phyloP scores from a whole-genome alignment of 2,113 vertebrate species.

The Hippocampus abdominalis region DNA sequence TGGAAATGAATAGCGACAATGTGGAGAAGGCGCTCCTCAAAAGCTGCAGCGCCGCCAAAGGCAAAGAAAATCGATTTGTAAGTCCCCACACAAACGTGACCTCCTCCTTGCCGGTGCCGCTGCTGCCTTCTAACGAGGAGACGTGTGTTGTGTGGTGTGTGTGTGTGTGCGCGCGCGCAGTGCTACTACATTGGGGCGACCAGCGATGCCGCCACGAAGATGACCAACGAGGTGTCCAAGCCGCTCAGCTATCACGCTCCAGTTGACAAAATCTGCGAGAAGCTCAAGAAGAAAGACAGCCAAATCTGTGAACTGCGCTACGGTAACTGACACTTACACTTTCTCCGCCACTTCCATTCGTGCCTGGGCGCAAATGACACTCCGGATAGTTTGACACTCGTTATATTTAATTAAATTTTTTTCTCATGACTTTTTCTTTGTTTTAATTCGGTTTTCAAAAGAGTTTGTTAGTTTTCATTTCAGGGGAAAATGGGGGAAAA shows the following conservation, averaged over 20 bases:
- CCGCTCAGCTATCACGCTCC: constrained; percentile 91
- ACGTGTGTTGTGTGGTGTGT: too few species aligned
- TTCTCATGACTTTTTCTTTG: too few species aligned
- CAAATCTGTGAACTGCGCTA: constrained; percentile 98
- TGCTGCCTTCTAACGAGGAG: neutral
- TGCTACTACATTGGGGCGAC: constrained; percentile 97
- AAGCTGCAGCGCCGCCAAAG: constrained; percentile 84
- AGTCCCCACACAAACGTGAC: constrained; percentile 45
- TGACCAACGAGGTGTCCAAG: constrained; percentile 91
- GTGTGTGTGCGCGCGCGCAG: constrained; percentile 52
- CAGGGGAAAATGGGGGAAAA: too few species aligned
- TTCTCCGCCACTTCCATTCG: neutral
- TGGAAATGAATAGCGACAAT: constrained; percentile 77
- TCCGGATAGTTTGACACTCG: too few species aligned
- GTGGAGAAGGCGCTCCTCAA: constrained; percentile 84
- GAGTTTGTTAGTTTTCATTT: too few species aligned
- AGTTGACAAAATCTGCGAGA: constrained; percentile 93
- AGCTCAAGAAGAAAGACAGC: constrained; percentile 93
- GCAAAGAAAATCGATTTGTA: constrained; percentile 95
- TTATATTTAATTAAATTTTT: too few species aligned
- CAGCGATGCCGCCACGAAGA: constrained; percentile 94
- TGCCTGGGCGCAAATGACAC: neutral
- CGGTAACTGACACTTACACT: constrained; percentile 68
- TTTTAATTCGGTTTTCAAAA: too few species aligned
- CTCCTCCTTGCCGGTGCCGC: too few species aligned